Percentiles rank a stretch among this genome's conserved stretches.
Conservation (phyloP, 2,888 invertebrate genomes). For the Carterocephalus palaemon region DNA sequence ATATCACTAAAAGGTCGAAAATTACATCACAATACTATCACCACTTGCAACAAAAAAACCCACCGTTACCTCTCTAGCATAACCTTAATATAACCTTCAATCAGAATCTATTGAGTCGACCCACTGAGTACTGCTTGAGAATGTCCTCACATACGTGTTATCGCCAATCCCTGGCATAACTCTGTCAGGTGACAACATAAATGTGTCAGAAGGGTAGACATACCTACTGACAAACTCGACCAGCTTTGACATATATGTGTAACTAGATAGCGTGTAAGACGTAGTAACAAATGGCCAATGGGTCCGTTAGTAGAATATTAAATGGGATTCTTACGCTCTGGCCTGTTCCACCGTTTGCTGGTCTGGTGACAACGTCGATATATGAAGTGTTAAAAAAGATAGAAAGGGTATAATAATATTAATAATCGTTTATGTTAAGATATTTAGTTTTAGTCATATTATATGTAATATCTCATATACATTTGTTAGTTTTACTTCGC, state of each 20-base stretch:
- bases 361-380: neutral
- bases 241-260: neutral
- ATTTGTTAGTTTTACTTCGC: no score
- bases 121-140: conserved; percentile 6
- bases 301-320: conserved; percentile 25
- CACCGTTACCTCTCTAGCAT: no score
- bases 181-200: conserved; percentile 18
- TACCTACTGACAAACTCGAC: neutral
- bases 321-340: conserved; percentile 21
- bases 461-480: no score
- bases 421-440: no score
- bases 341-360: neutral
- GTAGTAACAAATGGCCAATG: conserved; percentile 6
- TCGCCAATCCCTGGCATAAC: conserved; percentile 4
- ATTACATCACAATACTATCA: no score
- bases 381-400: no score
- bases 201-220: conserved; percentile 5
- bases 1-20: no score
- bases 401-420: no score
- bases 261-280: conserved; percentile 7
- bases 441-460: no score
- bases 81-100: no score
- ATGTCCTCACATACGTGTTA: conserved; percentile 10
- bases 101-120: neutral
- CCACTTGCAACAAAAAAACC: no score